Conservation (phyloP, 2,113 vertebrate species). For the Bombycilla garrulus region DNA sequence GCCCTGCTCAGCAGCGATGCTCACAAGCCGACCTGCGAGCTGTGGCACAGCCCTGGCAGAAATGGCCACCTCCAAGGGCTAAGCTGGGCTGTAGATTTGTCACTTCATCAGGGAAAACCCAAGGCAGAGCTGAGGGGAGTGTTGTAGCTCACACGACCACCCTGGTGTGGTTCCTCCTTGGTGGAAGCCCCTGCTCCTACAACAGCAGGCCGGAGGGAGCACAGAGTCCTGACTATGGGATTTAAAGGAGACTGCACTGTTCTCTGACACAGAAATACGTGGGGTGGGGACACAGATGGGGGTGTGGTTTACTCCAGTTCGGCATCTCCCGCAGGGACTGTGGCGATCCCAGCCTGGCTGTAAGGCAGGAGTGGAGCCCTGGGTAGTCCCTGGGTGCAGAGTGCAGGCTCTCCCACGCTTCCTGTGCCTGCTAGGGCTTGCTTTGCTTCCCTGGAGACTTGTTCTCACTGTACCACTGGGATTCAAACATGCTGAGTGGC, state of each 20-base stretch:
- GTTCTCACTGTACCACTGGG: not conserved
- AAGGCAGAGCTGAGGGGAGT: not conserved
- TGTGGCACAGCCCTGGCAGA: not conserved
- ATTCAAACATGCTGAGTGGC: not conserved
- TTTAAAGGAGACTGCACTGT: not conserved
- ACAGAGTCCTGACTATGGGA: rapidly evolving
- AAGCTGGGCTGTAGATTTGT: not conserved
- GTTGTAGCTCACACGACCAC: rapidly evolving
- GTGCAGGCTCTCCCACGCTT: rapidly evolving
- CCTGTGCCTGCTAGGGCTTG: not conserved
- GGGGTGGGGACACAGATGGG: no score
- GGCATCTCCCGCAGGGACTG: not conserved
- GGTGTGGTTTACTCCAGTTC: rapidly evolving
- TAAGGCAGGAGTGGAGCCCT: not conserved
- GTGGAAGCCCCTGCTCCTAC: not conserved
- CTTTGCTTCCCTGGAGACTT: not conserved
- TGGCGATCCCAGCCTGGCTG: rapidly evolving
- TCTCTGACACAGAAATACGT: not conserved
- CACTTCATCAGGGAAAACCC: not conserved
- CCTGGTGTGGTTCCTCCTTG: rapidly evolving
- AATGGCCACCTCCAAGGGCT: not conserved
- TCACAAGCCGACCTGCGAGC: not conserved
- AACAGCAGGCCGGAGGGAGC: rapidly evolving
- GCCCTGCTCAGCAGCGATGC: not conserved
- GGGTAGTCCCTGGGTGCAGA: not conserved